These are phyloP conservation scores for Dermatemys mawii DNA, from an alignment of 2,113 vertebrate species.

Conservation along the genomic window DNA sequence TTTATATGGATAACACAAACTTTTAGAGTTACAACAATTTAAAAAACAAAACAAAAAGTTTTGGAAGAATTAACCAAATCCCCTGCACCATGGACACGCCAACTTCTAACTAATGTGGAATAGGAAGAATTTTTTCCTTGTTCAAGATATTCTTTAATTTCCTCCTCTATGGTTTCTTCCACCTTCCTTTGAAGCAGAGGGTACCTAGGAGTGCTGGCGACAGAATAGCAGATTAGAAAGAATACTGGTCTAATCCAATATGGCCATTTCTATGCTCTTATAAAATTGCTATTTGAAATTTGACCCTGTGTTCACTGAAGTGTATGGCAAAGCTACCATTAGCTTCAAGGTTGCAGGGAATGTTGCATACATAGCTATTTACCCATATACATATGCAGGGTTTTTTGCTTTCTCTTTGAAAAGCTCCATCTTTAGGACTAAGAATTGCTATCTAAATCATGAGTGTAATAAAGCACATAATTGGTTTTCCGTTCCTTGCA, in stretches of 20 bases:
- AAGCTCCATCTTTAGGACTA: background rate
- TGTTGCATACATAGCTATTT: background rate
- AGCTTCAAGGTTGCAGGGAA: background rate
- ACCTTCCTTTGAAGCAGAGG: background rate
- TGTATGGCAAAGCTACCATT: background rate
- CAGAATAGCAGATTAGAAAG: accelerated
- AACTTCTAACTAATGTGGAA: background rate
- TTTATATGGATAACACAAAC: background rate
- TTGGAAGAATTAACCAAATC: background rate
- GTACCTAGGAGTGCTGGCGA: background rate
- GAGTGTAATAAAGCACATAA: background rate
- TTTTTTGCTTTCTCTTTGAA: background rate
- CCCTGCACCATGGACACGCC: background rate
- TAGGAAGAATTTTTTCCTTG: background rate
- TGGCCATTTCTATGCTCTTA: background rate
- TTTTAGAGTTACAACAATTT: background rate
- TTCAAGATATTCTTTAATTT: background rate
- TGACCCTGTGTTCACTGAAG: background rate
- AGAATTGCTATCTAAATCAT: background rate
- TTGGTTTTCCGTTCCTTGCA: background rate
- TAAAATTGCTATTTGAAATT: background rate
- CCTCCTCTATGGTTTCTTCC: background rate
- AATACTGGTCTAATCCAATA: accelerated
- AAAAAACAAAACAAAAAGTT: background rate
- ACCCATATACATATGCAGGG: accelerated